Base-by-base conservation (phyloP, 2,113 vertebrate species). In the Etia nguti region DNA sequence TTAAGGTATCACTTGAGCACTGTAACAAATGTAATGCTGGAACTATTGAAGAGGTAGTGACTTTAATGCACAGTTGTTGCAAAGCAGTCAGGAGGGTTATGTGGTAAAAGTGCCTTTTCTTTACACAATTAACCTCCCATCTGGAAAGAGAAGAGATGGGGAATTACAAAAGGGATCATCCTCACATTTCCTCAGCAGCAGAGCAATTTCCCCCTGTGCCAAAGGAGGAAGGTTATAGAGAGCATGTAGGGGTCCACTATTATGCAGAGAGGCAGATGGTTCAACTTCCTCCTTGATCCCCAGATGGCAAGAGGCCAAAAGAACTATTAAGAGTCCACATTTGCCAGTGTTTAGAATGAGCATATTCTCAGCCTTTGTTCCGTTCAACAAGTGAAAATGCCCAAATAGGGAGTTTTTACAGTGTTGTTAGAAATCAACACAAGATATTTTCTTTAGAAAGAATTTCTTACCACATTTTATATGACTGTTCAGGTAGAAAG, bases 61-160 rank as follows among this genome's bases (percentile, higher is more conserved):
- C 80, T 81, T 84, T 86, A 88, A 89, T 91, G 88, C 94, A 88
- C 56, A 87, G 79, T 83, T 43, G 60, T 79, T 90, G 79, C 75
- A 87, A 90, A 88, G 81, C 79, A 89, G 83, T 89, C 90, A 81
- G 86, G 86, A 86, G 81, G 86, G 83, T 91, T 92, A 90, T 79
- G 88, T 87, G 86, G 65, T 65, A 79, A 90, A 93, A 91, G 70
- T 59, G 86, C 80, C 87, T 92, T 91, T 89, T 86, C 88, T 94
- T 94, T 90, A 90, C 88, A 92, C 90, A 94, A 95, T 96, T 95
- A 95, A 94, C 95, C 92, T 94, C 90, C 94, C 91, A 94, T 95
- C 92, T 95, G 95, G 93, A 94, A 83, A 81, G 60, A 86, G 81
- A 68, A 80, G 57, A 87, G 85, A 88, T 22, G 62, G 56, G 82